Conservation (phyloP, 2,888 invertebrate species). For the Tortrix viridana region DNA sequence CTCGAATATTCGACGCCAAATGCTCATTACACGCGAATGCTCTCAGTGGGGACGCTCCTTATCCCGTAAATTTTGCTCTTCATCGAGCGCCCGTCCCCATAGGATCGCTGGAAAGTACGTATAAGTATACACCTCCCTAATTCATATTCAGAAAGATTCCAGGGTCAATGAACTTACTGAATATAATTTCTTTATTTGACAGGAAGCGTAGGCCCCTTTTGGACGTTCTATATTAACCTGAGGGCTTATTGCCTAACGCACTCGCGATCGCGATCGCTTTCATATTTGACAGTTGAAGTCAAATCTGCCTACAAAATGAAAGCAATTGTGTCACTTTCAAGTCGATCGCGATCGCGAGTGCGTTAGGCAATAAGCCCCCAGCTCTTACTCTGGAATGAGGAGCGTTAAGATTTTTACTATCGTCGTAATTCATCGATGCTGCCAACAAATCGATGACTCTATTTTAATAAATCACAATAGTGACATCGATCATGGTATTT, state of each 20-base stretch:
- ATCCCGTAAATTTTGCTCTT: too few relatives aligned
- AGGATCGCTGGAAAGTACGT: not conserved
- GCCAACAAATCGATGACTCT: slow-evolving; percentile 39
- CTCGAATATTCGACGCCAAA: too few relatives aligned
- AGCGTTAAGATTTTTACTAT: slow-evolving; percentile 45
- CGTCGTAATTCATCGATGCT: slow-evolving; percentile 47
- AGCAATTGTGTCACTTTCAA: too few relatives aligned
- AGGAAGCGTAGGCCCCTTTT: slow-evolving; percentile 46
- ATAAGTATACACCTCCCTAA: not conserved
- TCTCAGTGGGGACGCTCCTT: too few relatives aligned
- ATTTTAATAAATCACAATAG: slow-evolving; percentile 16
- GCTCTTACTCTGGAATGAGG: slow-evolving; percentile 43
- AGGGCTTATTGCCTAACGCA: too few relatives aligned
- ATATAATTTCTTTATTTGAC: slow-evolving; percentile 40
- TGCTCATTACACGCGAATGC: too few relatives aligned
- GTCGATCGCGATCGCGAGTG: too few relatives aligned
- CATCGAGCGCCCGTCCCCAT: too few relatives aligned
- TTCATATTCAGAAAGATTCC: slow-evolving; percentile 6
- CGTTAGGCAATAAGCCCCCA: too few relatives aligned
- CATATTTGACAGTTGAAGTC: too few relatives aligned
- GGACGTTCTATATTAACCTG: slow-evolving; percentile 42
- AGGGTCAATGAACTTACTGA: slow-evolving; percentile 41
- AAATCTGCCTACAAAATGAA: too few relatives aligned
- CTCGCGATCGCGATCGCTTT: too few relatives aligned
- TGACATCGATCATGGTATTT: not conserved